Base-by-base conservation (phyloP, 2,113 vertebrate species). In the Chiloscyllium plagiosum region DNA sequence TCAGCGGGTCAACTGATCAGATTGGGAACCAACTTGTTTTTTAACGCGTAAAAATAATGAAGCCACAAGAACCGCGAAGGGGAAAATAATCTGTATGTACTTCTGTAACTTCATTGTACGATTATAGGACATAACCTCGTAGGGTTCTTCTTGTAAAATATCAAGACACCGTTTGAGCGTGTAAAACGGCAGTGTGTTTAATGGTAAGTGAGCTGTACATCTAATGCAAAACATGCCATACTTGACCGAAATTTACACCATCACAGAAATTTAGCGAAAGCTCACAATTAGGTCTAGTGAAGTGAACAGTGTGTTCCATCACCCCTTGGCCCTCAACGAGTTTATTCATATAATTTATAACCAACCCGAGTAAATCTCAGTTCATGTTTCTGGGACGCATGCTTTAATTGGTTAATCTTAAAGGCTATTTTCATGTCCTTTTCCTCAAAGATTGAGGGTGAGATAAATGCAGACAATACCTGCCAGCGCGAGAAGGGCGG, bases 1-100 rank as follows among this genome's bases (percentile, higher is more conserved):
- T 96, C 83, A 96, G 96, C 52, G 42, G 94, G 69, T 72, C 94
- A 95, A 72, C 94, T 42, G 42, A 95, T 52, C 68, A 95, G 94
- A 76, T 95, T 95, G 76, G 69, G 94, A 72, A 70, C 24, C 94
- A 61, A 61, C 56, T 90, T 89, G 24, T 83, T 83, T 66, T 93
- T 65, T 5, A 90, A 65, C 33, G 15, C 65, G 15, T 52, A n/a
- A 93, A 69, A 95, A 52, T 76, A 33, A 95, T 72, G 69, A 95
- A 52, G 65, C 66, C n/a, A 70, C 3, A 42, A 69, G 37, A 70
- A 94, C 65, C 12, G 66, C 29, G 22, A 61, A 33, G 29, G 70
- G 12, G 72, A 76, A 6, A 90, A 90, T 29, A 65, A 90, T 2
- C 19, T 5, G 8, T 2, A 20, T 29, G 29, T 15, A 95, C 94